Evolutionary conservation across 2,113 vertebrate species (phyloP), one percentile per base, ranked within the genome.

Genomic region (Megaceryle torquata): DNA sequence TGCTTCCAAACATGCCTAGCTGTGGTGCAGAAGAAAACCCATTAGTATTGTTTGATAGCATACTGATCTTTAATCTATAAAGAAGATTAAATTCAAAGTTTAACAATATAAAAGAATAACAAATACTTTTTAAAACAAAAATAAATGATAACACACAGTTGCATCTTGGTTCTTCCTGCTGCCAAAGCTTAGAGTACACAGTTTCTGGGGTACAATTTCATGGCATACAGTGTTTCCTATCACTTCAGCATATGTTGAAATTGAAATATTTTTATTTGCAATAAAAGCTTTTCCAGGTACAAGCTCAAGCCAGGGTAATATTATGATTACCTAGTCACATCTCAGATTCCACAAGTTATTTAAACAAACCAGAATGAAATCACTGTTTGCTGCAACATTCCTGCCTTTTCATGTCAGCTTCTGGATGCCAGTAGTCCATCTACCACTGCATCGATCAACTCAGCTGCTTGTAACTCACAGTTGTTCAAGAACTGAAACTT

Each of bases 71-170:
- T 97, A 97, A 97, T 98, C 96, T 96, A 97, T 92, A 93, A 95
- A 96, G 96, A 95, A 93, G 96, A 96, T 97, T 97, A 98, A 97
- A 96, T 96, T 97, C 97, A 85, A 97, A 96, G 95, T 96, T 97
- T 96, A 97, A 93, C 90, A 95, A 89, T 96, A 96, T 78, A 89
- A 97, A 97, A 97, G 96, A 82, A 82, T 95, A 97, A 84, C 94
- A 96, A 91, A 93, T 96, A 90, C 72, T 67, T 91, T 96, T 56
- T 26, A 83, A 92, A 65, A 95, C 41, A 79, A 86, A 93, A 88
- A 65, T 89, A 75, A 82, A 84, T 25, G 88, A 11, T 83, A 95
- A 86, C 46, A 75, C 59, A 71, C 46, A 68, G 29, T 48, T 67
- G 79, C 57, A 78, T 93, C 76, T 83, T 93, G 44, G 44, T 92